phyloP scores from a whole-genome alignment of 2,888 invertebrate species.

The Lithophane leautieri region DNA sequence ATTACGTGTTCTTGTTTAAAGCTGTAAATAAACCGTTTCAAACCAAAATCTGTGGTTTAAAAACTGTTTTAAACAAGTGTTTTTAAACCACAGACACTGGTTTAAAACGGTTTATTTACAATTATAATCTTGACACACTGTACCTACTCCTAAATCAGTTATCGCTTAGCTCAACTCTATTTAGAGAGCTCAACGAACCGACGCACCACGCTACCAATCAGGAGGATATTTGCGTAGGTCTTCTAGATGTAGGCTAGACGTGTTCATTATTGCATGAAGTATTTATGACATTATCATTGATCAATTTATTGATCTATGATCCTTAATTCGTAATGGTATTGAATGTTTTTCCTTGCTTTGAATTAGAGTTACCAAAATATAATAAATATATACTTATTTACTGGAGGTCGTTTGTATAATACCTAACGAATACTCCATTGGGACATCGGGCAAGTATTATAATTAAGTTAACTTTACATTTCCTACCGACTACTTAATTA shows the following conservation, averaged over 20 bases:
- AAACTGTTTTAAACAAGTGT: too few species aligned
- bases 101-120: too few species aligned
- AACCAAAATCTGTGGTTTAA: too few species aligned
- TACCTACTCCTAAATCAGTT: slow-evolving; percentile 41
- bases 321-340: neutral
- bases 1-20: too few species aligned
- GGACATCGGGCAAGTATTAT: neutral
- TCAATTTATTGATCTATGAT: neutral
- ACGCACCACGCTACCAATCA: slow-evolving; percentile 6
- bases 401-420: neutral
- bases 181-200: slow-evolving; percentile 46
- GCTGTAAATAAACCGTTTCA: too few species aligned
- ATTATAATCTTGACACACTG: too few species aligned
- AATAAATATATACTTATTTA: neutral
- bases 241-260: neutral
- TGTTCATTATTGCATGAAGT: neutral
- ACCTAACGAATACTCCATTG: too few species aligned
- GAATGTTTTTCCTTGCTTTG: neutral
- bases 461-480: neutral
- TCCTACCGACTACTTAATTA: neutral
- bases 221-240: slow-evolving; percentile 4
- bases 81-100: too few species aligned
- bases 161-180: slow-evolving; percentile 37
- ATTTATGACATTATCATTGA: neutral
- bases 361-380: neutral